Base-by-base conservation (phyloP, 2,113 vertebrate genomes). In the Picathartes gymnocephalus region DNA sequence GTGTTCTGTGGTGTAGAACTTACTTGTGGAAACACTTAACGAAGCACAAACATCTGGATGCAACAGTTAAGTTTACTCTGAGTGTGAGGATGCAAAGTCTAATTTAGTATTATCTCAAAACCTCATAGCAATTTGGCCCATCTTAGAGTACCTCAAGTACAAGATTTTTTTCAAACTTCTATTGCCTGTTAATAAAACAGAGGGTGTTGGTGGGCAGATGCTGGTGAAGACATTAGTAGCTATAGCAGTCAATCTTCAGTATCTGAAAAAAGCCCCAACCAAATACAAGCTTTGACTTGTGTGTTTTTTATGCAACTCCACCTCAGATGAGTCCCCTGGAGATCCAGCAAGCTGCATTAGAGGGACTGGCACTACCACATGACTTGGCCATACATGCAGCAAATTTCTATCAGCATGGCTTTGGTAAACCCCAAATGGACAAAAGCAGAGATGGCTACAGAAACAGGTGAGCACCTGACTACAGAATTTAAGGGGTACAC, bases 311-410 rank as follows among this genome's bases (percentile, higher is more conserved):
- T 71, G 10, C 30, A 30, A 53, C 37, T 85, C 15, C 47, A 11
- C 30, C 92, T 57, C 91, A 99, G 99, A 98, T 99, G 97, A 99
- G 98, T 96, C 97, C 96, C 6, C 95, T 99, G 92, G 98, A 98
- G 74, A 92, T 99, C 68, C 99, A 98, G 76, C 99, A 99, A 31
- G 98, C 98, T n/a, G 98, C 98, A 4, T 86, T 99, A 76, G 99
- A 99, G 88, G 99, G 98, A 5, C 95, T 99, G 69, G 92, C 98
- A 6, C 96, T 99, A 31, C 98, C 99, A 57, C 99, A 99, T 78
- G 99, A 99, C 84, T 97, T 99, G 35, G 98, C 98, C 74, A 90
- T 99, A 50, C 98, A 99, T 91, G 96, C 98, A 73, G 98, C 99
- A 70, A 98, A 98, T 64, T 97, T 98, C 84, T 99, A 98, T 96